Evolutionary conservation across 2,888 invertebrate genomes (phyloP), one percentile per base, ranked within the genome.

Genomic region (Scrobipalpa atriplicella): DNA sequence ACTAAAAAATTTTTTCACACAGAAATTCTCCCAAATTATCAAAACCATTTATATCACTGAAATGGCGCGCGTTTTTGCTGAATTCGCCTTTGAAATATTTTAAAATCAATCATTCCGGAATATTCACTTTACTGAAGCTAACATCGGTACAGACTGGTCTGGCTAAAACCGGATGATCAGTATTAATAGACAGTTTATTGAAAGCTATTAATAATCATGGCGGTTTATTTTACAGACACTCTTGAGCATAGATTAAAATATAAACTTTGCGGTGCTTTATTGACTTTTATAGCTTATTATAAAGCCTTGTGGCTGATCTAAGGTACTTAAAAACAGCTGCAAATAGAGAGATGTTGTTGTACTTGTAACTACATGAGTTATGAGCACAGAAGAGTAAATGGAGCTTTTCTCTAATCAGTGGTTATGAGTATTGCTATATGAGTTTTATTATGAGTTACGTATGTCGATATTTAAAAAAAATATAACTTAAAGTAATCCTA

Each of bases 161-260:
- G 13, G 21, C 1, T 19, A 21, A 54, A 21, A 10, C 19, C 13
- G 19, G 21, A 21, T 56, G 21, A 56, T 56, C 21, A 29, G 11
- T 56, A 56, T 54, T 54, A 54, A 54, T 54, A 54, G 13, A 56
- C n/a, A n/a, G 54, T 21, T 56, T 56, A 56, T 56, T 56, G 54
- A 56, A 29, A 56, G 21, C 54, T 11, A n/a, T 10, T 56, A 56
- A 29, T 56, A 56, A 56, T 56, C 13, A 13, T 10, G 11, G 1
- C 21, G 21, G 54, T 13, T 56, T 56, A 56, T 19, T 21, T 13
- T 21, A 13, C 11, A 11, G 54, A 5, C 21, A 21, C 54, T 1
- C 54, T 56, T 56, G 5, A 21, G 54, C 54, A 21, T 56, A 13
- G 10, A 56, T 56, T 21, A 21, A 11, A 13, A 56, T 56, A 21